Percentiles rank a stretch among this genome's conserved stretches.
Evolutionary conservation across 23 tunicate species (phyloP).

Genomic region (Ascidia mentula): DNA sequence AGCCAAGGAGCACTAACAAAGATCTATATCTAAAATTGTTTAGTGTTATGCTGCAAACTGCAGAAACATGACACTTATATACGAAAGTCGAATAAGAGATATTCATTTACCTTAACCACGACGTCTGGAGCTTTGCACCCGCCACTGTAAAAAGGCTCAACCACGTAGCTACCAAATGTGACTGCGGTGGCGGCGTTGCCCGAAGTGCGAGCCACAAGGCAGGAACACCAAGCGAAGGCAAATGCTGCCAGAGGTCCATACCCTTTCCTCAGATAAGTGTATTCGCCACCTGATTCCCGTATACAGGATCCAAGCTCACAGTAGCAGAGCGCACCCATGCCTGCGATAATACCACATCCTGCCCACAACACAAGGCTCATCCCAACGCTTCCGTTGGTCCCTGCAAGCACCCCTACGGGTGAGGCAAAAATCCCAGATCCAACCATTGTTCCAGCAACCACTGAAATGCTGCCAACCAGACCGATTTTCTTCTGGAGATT

Average conservation of each 20-base stretch:
- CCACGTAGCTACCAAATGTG: conserved; percentile 66
- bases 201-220: conserved; percentile 31
- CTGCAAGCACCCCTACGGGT: conserved; percentile 72
- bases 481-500: conserved; percentile 56
- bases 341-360: conserved; percentile 63
- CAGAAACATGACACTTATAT: too few relatives aligned
- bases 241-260: conserved; percentile 55
- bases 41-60: too few relatives aligned
- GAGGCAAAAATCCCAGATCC: conserved; percentile 89
- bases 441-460: conserved; percentile 74
- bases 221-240: conserved; percentile 62
- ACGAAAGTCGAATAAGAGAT: too few relatives aligned
- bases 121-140: conserved; percentile 54
- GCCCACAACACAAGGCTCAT: conserved; percentile 77
- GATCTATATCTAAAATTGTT: too few relatives aligned
- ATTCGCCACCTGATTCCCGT: conserved; percentile 65
- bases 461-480: conserved; percentile 50
- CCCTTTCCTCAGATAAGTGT: conserved; percentile 48
- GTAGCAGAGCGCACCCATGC: conserved; percentile 63
- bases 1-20: too few relatives aligned
- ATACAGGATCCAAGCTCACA: conserved; percentile 63
- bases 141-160: conserved; percentile 52
- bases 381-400: conserved; percentile 70
- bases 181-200: conserved; percentile 77
- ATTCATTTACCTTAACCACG: conserved; percentile 27